Conservation (phyloP, 2,888 invertebrate genomes). For the Zaprionus bogoriensis region DNA sequence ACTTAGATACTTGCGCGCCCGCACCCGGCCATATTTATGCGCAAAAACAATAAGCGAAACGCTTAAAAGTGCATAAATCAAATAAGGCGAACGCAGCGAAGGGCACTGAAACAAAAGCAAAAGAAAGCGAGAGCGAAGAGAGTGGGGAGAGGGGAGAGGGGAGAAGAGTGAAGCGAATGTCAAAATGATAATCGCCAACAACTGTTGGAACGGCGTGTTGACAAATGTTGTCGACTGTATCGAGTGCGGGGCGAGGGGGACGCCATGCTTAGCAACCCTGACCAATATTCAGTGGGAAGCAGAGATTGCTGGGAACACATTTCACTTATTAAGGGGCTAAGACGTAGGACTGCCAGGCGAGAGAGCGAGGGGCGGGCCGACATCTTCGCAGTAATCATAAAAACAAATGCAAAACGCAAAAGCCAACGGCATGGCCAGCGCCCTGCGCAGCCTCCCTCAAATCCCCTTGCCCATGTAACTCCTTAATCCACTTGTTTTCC, state of each 20-base stretch:
- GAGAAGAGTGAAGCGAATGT: slow-evolving; percentile 52
- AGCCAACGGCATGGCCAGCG: slow-evolving; percentile 35
- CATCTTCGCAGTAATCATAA: slow-evolving; percentile 79
- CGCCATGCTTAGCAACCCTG: slow-evolving; percentile 31
- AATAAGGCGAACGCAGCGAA: slow-evolving; percentile 56
- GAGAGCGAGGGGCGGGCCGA: not conserved
- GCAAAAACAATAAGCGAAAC: slow-evolving; percentile 81
- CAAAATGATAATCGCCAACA: slow-evolving; percentile 81
- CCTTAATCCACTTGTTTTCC: slow-evolving; percentile 79
- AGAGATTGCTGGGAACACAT: slow-evolving; percentile 78
- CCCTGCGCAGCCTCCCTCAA: not conserved
- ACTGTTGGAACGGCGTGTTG: slow-evolving; percentile 77
- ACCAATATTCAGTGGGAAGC: slow-evolving; percentile 31
- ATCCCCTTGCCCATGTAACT: slow-evolving; percentile 32
- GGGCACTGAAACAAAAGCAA: slow-evolving; percentile 57
- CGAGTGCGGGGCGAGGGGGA: not conserved
- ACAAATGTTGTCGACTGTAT: slow-evolving; percentile 66
- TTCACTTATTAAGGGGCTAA: slow-evolving; percentile 70
- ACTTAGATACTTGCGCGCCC: slow-evolving; percentile 37
- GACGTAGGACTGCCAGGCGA: not conserved
- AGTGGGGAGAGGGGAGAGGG: slow-evolving; percentile 3
- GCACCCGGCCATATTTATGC: slow-evolving; percentile 65
- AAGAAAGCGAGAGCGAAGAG: not conserved
- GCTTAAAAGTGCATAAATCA: slow-evolving; percentile 81
- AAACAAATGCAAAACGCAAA: slow-evolving; percentile 75